Conservation (phyloP, 2,113 vertebrate genomes). For the Stigmatopora argus region DNA sequence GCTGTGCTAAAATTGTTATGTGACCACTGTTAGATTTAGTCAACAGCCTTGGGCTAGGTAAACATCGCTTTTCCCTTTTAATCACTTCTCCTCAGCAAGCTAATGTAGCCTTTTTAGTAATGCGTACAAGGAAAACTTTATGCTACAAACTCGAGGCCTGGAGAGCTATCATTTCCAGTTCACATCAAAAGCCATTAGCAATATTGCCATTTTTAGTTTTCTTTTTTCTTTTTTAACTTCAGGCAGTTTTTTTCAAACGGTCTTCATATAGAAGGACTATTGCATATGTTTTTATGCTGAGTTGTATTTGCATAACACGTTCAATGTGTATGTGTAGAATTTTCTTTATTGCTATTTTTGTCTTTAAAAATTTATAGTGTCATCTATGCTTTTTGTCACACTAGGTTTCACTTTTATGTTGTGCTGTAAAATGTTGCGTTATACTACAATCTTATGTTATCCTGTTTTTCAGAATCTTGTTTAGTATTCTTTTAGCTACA, state of each 20-base stretch:
- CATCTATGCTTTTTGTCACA: neutral
- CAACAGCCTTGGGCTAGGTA: slow-evolving; percentile 1
- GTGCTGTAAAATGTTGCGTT: neutral
- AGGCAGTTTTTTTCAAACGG: neutral
- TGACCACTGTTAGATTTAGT: slow-evolving; percentile 30
- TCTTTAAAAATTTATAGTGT: neutral
- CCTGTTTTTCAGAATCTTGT: too few species aligned
- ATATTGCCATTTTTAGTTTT: neutral
- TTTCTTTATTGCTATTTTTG: neutral
- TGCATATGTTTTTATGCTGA: neutral
- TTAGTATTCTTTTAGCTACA: too few species aligned
- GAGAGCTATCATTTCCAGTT: neutral
- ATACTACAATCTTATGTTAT: neutral
- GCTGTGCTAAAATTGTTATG: slow-evolving; percentile 41
- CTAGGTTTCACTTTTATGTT: neutral
- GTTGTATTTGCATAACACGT: neutral
- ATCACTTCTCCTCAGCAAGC: neutral
- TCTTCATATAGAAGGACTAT: neutral
- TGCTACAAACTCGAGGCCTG: neutral
- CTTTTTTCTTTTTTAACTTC: neutral
- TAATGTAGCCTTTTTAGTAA: neutral
- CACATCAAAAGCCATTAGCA: neutral
- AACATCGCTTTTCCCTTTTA: slow-evolving; percentile 2
- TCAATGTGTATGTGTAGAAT: neutral
- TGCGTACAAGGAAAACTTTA: neutral